phyloP scores from a whole-genome alignment of 2,113 vertebrate species.

The Melanerpes formicivorus region DNA sequence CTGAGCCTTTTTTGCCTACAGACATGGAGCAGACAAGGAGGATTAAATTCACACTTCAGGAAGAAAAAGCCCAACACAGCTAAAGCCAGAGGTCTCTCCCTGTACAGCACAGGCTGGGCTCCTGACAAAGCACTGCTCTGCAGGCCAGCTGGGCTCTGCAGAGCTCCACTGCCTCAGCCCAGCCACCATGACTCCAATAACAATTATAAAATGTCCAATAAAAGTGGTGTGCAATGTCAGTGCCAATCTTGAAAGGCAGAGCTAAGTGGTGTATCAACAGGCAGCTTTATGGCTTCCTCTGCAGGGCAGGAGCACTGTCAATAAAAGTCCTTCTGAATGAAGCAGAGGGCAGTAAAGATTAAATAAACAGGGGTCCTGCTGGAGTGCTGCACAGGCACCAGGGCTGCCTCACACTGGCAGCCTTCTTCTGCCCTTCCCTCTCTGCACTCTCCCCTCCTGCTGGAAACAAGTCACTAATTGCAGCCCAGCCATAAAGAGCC shows the following conservation, averaged over 20 bases:
- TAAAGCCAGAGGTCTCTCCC: not conserved
- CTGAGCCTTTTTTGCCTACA: slow-evolving; percentile 15
- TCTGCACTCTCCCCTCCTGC: slow-evolving; percentile 41
- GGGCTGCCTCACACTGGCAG: slow-evolving; percentile 55
- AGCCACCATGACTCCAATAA: slow-evolving; percentile 79
- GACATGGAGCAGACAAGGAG: not conserved
- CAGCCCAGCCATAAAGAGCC: slow-evolving; percentile 70
- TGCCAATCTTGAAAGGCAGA: slow-evolving; percentile 77
- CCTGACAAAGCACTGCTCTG: slow-evolving; percentile 63
- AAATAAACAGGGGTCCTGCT: slow-evolving; percentile 74
- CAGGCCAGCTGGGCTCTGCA: slow-evolving; percentile 58
- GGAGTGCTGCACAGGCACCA: slow-evolving; percentile 60
- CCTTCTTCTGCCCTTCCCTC: not conserved
- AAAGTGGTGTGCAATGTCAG: slow-evolving; percentile 76
- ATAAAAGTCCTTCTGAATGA: slow-evolving; percentile 77
- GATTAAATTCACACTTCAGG: not conserved
- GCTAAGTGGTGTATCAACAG: slow-evolving; percentile 79
- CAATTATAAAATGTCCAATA: slow-evolving; percentile 79
- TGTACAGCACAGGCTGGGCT: slow-evolving; percentile 7
- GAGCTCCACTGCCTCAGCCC: slow-evolving; percentile 58
- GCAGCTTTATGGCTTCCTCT: slow-evolving; percentile 77
- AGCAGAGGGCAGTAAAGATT: slow-evolving; percentile 66
- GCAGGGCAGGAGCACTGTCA: slow-evolving; percentile 72
- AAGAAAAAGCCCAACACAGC: not conserved
- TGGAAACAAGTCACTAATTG: slow-evolving; percentile 59